These are phyloP conservation scores for Allobates femoralis DNA, from an alignment of 2,797 vertebrate species.

Conservation along the genomic window DNA sequence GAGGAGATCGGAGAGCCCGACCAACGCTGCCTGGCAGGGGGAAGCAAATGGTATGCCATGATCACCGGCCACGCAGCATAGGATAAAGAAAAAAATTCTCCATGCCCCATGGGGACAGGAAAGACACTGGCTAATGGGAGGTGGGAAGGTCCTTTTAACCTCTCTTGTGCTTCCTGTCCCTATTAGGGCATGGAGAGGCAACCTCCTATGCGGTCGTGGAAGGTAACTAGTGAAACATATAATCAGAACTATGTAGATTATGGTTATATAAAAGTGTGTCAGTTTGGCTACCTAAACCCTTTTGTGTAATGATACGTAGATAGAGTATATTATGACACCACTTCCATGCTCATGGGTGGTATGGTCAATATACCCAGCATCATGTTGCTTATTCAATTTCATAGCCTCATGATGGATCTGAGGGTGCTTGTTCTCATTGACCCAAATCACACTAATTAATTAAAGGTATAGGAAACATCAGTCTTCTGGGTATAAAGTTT, in stretches of 20 bases:
- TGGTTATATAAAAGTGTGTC: not conserved
- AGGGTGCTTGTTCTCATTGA: slow-evolving; percentile 24
- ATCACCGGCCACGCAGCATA: no score
- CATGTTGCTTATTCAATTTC: slow-evolving; percentile 13
- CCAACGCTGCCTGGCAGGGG: no score
- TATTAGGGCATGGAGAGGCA: no score
- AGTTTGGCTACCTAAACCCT: not conserved
- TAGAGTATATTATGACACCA: not conserved
- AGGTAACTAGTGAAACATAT: no score
- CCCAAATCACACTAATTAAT: slow-evolving; percentile 49
- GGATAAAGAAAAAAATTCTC: no score
- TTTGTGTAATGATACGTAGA: not conserved
- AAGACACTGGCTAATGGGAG: no score
- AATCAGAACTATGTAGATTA: not conserved
- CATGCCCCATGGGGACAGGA: no score
- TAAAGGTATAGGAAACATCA: slow-evolving; percentile 27
- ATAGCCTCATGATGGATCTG: not conserved
- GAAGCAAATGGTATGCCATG: no score
- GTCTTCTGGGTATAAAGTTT: not conserved
- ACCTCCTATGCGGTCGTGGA: no score
- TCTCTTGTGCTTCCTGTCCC: no score
- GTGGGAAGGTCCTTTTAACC: no score
- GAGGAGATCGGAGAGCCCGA: no score
- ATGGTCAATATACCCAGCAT: slow-evolving; percentile 24
- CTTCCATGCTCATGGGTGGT: not conserved